Percentiles rank a stretch among this genome's conserved stretches.
Conservation (phyloP, 1,140 invertebrate species). For the Gonatopus flavifemur region DNA sequence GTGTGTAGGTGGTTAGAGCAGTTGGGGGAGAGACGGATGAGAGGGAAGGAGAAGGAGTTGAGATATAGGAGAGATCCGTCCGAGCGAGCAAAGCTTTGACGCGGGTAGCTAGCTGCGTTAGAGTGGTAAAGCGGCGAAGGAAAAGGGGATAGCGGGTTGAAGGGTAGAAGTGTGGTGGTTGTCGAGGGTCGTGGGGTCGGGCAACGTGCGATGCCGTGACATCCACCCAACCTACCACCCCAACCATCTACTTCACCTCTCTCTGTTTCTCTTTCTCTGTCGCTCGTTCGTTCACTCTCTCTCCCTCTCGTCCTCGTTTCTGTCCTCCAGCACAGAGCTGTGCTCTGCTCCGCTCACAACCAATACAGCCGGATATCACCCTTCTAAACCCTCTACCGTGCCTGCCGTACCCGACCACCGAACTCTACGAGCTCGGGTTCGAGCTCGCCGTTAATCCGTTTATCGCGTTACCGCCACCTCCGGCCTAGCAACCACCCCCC, state of each 20-base stretch:
- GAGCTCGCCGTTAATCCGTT: constrained; percentile 54
- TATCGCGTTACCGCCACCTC: constrained; percentile 54
- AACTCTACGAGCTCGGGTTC: constrained; percentile 46
- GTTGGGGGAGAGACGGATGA: not conserved
- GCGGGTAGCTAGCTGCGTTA: constrained; percentile 19
- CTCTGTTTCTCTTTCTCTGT: constrained; percentile 8
- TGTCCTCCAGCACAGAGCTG: not conserved
- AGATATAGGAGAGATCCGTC: constrained; percentile 21
- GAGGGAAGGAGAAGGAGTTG: not conserved
- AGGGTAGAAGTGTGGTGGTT: constrained; percentile 19
- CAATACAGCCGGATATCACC: no score
- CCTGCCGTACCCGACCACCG: constrained; percentile 30
- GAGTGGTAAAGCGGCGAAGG: constrained; percentile 10
- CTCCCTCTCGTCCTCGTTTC: constrained; percentile 17
- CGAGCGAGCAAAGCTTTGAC: constrained; percentile 25
- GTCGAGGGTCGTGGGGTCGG: constrained; percentile 34
- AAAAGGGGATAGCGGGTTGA: constrained; percentile 10
- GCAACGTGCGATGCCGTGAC: constrained; percentile 46
- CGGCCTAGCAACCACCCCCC: constrained; percentile 40
- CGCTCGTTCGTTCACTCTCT: constrained; percentile 28
- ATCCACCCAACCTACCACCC: constrained; percentile 24
- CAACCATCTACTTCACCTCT: constrained; percentile 3
- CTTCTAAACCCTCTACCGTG: constrained; percentile 12
- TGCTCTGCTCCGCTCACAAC: not conserved
- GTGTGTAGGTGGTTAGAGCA: not conserved